Base-by-base conservation (phyloP, 2,888 invertebrate genomes). In the Pimpla rufipes region DNA sequence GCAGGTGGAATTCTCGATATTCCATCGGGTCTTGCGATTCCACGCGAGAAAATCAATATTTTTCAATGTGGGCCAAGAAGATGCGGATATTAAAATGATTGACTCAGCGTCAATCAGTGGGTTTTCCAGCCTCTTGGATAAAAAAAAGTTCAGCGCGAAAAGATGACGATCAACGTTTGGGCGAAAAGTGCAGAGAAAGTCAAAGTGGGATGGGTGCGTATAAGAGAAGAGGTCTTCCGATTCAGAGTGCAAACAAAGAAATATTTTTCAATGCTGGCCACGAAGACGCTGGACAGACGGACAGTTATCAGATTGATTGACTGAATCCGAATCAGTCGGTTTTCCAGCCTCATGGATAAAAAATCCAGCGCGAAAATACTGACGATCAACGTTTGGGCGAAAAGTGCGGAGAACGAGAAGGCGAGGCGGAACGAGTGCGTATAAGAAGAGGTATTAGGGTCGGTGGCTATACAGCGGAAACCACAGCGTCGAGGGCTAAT, bases 401-500 rank as follows among this genome's bases (percentile, higher is more conserved):
- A 45, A 45, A 70, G 74, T 55, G 37, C 40, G 18, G 50, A 7
- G 55, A 11, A n/a, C n/a, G n/a, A n/a, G n/a, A 47, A 57, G 40
- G 18, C 21, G 55, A 64, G 11, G 13, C 7, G 29, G n/a, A 21
- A 50, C 6, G 71, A 78, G 23, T 42, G 40, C 29, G 29, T 29
- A 13, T 52, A 37, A 55, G 5, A 64, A 35, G 50, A 59, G 75
- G 66, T 77, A 71, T 76, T 62, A 73, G 13, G 50, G 79, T 75
- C 79, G 70, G 2, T 70, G 64, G 73, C 37, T 18, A 70, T 71
- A 5, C 29, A 83, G 64, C 71, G 79, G 79, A 67, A 84, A 66
- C 52, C 68, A 55, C 18, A 64, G 55, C 50, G 50, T 86, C 81
- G 73, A 66, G 21, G 50, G 64, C 70, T 84, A 87, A 88, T 87